Evolutionary conservation across 2,797 vertebrate species (phyloP).

Genomic region (Botia almorhae): DNA sequence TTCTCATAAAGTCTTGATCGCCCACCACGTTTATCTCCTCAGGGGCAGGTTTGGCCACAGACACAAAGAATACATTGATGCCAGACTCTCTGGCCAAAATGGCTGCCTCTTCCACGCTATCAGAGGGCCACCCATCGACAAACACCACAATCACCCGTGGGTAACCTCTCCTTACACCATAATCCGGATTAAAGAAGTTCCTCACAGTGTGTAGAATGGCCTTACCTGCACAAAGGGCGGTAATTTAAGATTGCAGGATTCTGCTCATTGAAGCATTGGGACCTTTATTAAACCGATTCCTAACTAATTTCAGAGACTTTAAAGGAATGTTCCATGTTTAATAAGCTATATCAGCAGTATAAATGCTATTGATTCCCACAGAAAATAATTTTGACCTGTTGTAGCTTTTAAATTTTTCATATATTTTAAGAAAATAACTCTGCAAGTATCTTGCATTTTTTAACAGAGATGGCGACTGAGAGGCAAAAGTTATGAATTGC

Average conservation of each 20-base stretch:
- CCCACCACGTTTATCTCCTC: constrained; percentile 89
- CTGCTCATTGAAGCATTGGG: background rate
- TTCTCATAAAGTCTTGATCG: constrained; percentile 87
- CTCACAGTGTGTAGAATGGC: constrained; percentile 88
- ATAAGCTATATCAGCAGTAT: background rate
- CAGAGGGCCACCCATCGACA: constrained; percentile 96
- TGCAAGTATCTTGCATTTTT: background rate
- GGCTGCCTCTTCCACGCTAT: constrained; percentile 88
- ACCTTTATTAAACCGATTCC: background rate
- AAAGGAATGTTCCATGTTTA: constrained; percentile 2
- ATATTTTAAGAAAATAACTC: no score
- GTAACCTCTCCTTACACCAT: constrained; percentile 86
- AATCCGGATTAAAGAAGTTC: constrained; percentile 85
- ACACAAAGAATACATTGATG: constrained; percentile 93
- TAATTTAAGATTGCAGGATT: constrained; percentile 8
- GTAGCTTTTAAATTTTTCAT: no score
- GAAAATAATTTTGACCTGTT: background rate
- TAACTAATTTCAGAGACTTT: background rate
- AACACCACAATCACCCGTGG: constrained; percentile 90
- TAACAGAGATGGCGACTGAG: no score
- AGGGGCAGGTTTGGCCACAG: constrained; percentile 86
- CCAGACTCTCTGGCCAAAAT: constrained; percentile 90
- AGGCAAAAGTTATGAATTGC: no score
- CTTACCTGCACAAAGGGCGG: constrained; percentile 78
- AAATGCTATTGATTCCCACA: background rate